Evolutionary conservation across 2,888 invertebrate species (phyloP), one percentile per base, ranked within the genome.

Genomic region (Drosophila subquinaria): DNA sequence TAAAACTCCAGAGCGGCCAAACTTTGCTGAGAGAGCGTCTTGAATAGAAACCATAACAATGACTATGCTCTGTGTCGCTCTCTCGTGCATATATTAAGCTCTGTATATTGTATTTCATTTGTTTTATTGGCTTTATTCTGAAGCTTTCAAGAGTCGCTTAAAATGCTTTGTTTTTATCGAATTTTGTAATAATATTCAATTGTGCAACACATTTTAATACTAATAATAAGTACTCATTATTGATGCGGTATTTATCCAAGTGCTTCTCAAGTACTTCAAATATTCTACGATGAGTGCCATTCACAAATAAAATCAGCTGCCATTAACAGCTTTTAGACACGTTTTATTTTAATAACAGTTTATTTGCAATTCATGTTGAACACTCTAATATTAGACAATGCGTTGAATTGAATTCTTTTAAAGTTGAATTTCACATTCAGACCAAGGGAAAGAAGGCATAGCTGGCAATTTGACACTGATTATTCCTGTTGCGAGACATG

Each of bases 391-490:
- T 56, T 56, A 15, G 5, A 0, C 27, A 42, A 42, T n/a, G 8
- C 11, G 11, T 13, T 42, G 1, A 36, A 15, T 11, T 5, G 23
- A 47, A 15, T 10, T 36, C n/a, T 23, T 23, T 52, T 15, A 15
- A 48, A 48, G 3, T 11, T 17, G n/a, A 0, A 1, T 30, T 9
- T 11, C 10, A 27, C 6, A 30, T 33, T 92, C 95, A 97, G 84
- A 97, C 97, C 50, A 97, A 94, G 20, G 98, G 98, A 93, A 96
- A 98, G 90, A 96, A 96, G 68, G 97, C 96, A 75, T 94, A 91
- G 52, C 95, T 94, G 51, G 98, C 97, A 92, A 98, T 95, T 81
- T 97, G 97, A 92, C 98, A 98, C 90, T 96, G 95, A 93, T 98
- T 98, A 51, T 95, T 87, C 86, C 94, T 94, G 93, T 98, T 97